These are phyloP conservation scores for Apodemia duryi DNA, from an alignment of 2,888 invertebrate genomes.

Conservation along the genomic window DNA sequence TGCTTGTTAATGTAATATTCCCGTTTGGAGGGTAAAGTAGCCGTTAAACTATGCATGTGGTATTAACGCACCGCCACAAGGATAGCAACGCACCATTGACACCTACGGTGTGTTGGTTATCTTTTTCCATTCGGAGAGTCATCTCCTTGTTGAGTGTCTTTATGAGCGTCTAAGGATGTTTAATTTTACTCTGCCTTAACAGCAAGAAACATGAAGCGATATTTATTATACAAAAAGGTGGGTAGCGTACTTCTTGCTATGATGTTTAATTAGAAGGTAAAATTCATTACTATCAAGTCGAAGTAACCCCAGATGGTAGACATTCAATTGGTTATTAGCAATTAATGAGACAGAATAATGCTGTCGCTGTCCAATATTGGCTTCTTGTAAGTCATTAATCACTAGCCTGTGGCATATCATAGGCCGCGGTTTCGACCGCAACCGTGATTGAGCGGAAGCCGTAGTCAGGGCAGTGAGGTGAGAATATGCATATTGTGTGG, in stretches of 20 bases:
- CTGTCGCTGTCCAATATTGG: slow-evolving; percentile 4
- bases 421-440: not conserved
- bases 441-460: not conserved
- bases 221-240: not conserved
- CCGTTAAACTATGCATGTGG: no score
- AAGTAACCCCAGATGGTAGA: not conserved
- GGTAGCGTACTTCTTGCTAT: not conserved
- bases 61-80: no score
- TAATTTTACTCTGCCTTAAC: no score
- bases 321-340: slow-evolving; percentile 10
- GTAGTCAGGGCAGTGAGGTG: not conserved
- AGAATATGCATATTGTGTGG: no score
- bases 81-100: no score
- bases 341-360: slow-evolving; percentile 14
- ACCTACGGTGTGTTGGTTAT: no score
- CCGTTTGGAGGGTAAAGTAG: no score
- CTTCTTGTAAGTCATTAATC: slow-evolving; percentile 13
- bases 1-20: no score
- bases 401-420: slow-evolving; percentile 8
- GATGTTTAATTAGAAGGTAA: not conserved
- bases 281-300: slow-evolving; percentile 5
- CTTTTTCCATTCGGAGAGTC: no score
- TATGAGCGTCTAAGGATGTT: no score
- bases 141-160: no score
- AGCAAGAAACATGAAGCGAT: no score